Evolutionary conservation across 2,797 vertebrate species (phyloP).

Genomic region (Gobionotothen gibberifrons): DNA sequence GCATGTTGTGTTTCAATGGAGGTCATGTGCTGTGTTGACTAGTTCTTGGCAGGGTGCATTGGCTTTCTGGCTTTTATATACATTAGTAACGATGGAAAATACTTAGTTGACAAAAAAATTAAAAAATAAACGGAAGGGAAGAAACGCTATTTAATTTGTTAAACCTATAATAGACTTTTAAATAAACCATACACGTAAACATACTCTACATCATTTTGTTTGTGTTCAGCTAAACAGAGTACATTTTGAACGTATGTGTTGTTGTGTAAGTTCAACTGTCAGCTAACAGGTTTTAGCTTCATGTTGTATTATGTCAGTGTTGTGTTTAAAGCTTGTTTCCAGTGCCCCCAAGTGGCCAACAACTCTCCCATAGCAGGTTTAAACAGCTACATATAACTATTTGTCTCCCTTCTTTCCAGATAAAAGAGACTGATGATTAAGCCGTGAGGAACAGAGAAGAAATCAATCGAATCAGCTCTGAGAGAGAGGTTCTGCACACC

Average conservation of each 20-base stretch:
- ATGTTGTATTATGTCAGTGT: too few relatives aligned
- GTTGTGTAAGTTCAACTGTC: too few relatives aligned
- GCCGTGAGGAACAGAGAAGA: slow-evolving; percentile 18
- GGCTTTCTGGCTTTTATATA: background rate
- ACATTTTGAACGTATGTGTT: too few relatives aligned
- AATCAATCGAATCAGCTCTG: slow-evolving; percentile 11
- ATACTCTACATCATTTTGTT: too few relatives aligned
- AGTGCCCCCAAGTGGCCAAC: too few relatives aligned
- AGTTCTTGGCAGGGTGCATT: background rate
- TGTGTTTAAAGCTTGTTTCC: too few relatives aligned
- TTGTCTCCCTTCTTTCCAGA: slow-evolving; percentile 20
- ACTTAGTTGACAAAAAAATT: background rate
- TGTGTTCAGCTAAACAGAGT: too few relatives aligned
- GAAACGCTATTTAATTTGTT: too few relatives aligned
- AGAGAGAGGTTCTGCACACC: slow-evolving; percentile 49
- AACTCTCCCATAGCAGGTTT: background rate
- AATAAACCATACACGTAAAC: too few relatives aligned
- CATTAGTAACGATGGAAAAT: background rate
- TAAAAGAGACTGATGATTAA: slow-evolving; percentile 6
- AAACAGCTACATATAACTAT: background rate
- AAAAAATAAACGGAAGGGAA: too few relatives aligned
- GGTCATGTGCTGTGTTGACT: background rate
- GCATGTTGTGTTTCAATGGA: background rate
- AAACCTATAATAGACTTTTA: too few relatives aligned
- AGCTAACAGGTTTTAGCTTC: too few relatives aligned